phyloP scores from a whole-genome alignment of 2,113 vertebrate genomes.

The Hippoglossus stenolepis region DNA sequence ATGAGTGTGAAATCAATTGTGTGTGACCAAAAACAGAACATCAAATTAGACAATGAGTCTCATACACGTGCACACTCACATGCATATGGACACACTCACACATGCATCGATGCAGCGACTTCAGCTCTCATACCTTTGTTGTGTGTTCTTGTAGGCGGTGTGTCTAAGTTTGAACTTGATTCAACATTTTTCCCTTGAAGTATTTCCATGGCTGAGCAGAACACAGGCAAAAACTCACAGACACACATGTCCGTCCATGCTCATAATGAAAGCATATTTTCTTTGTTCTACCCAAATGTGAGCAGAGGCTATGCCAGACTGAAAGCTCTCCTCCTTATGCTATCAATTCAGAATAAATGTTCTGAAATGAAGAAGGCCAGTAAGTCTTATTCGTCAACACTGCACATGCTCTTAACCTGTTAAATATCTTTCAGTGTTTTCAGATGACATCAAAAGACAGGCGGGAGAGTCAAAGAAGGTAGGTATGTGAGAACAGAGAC shows the following conservation, averaged over 20 bases:
- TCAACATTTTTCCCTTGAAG: constrained; percentile 63
- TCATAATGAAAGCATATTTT: constrained; percentile 60
- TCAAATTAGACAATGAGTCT: constrained; percentile 9
- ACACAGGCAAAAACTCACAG: constrained; percentile 17
- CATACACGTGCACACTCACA: not conserved
- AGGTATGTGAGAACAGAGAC: not conserved
- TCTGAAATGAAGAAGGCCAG: not conserved
- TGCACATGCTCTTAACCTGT: constrained; percentile 29
- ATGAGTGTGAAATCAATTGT: constrained; percentile 36
- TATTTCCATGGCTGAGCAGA: constrained; percentile 49
- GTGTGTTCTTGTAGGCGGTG: constrained; percentile 12
- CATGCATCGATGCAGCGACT: not conserved
- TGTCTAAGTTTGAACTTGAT: constrained; percentile 37
- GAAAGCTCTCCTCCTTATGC: constrained; percentile 40
- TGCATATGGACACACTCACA: not conserved
- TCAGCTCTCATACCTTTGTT: constrained; percentile 23
- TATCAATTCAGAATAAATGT: constrained; percentile 44
- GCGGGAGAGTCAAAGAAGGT: constrained; percentile 3
- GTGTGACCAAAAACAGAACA: constrained; percentile 17
- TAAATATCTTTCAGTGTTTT: constrained; percentile 28
- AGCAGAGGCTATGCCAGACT: constrained; percentile 50
- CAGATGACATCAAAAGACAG: constrained; percentile 24
- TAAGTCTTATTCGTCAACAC: constrained; percentile 5
- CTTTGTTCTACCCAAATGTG: constrained; percentile 71
- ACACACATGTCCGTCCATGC: constrained; percentile 22